phyloP scores from a whole-genome alignment of 2,797 vertebrate species.

The Adrianichthys oophorus region DNA sequence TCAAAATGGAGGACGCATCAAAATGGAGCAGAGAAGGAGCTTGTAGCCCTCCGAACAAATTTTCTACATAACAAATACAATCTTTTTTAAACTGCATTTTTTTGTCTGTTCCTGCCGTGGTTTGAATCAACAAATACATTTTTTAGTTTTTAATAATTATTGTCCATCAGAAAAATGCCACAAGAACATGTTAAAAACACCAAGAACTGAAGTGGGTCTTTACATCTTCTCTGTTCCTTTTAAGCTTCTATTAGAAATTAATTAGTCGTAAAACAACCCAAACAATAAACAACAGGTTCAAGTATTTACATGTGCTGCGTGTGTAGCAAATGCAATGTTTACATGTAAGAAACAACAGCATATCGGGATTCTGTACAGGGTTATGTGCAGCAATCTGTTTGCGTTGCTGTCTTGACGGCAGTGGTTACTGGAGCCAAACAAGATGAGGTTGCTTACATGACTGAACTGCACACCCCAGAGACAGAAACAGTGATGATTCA shows the following conservation, averaged over 20 bases:
- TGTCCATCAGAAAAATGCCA: too few relatives aligned
- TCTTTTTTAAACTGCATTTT: too few relatives aligned
- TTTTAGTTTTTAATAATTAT: too few relatives aligned
- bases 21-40: too few relatives aligned
- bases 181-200: too few relatives aligned
- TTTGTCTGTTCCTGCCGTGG: too few relatives aligned
- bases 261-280: conserved; percentile 41
- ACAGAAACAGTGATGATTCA: conserved; percentile 51
- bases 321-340: conserved; percentile 1
- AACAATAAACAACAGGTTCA: conserved; percentile 14
- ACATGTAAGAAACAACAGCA: conserved; percentile 13
- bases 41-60: too few relatives aligned
- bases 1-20: too few relatives aligned
- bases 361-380: conserved; percentile 19
- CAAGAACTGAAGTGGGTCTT: neutral
- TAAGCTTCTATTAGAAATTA: conserved; percentile 43
- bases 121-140: too few relatives aligned
- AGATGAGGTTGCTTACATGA: conserved; percentile 51
- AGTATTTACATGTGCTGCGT: conserved; percentile 6
- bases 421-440: conserved; percentile 49
- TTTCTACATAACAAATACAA: too few relatives aligned
- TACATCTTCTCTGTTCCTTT: conserved; percentile 52
- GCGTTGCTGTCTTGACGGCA: conserved; percentile 37
- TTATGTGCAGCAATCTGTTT: conserved; percentile 54
- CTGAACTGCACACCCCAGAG: conserved; percentile 51